Conservation (phyloP, 2,113 vertebrate species). For the western clawed frog (Xenopus tropicalis) region UCB_Xtro_10.0 CM004444.2:110603001-110603500, state of each 20-base stretch:
- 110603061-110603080: background rate
- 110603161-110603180: slow-evolving; percentile 51
- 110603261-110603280: slow-evolving; percentile 49
- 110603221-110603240: slow-evolving; percentile 50
- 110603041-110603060: background rate
- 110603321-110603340: no score
- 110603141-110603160: slow-evolving; percentile 46
- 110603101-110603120: background rate
- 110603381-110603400: no score
- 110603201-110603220: slow-evolving; percentile 29
- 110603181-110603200: slow-evolving; percentile 28
- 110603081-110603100: background rate
- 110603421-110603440: background rate
- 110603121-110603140: slow-evolving; percentile 28
- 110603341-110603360: no score
- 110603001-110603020: background rate
- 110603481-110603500: background rate
- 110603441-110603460: background rate
- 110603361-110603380: no score
- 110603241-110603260: slow-evolving; percentile 44
- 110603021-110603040: background rate
- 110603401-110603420: no score
- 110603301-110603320: background rate
- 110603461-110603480: background rate
- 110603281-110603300: slow-evolving; percentile 28